A percentile compares a stretch with the other conserved stretches of the same genome.
Evolutionary conservation across 2,113 vertebrate genomes (phyloP).

Genomic region (Serilophus lunatus): DNA sequence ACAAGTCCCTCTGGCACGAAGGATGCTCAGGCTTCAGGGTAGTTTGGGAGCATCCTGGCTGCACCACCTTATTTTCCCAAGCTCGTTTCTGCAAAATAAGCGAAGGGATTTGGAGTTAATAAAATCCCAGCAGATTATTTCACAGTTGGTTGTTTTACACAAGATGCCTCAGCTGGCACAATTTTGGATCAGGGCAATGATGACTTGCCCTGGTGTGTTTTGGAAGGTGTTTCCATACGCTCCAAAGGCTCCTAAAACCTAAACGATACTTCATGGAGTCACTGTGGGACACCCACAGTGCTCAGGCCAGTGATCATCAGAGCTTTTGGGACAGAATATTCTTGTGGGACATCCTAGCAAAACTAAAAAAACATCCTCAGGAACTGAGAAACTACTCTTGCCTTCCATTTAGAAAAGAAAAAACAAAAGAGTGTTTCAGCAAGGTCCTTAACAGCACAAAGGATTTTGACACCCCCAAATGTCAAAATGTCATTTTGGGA

Average conservation of each 20-base stretch:
- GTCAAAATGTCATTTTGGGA: not conserved
- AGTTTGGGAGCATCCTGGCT: not conserved
- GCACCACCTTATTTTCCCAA: not conserved
- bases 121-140: not conserved
- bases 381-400: not conserved
- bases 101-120: not conserved
- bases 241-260: not conserved
- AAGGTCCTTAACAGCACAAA: not conserved
- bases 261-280: not conserved
- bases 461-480: not conserved
- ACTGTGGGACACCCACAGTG: not conserved
- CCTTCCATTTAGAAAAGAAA: not conserved
- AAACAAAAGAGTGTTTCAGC: slow-evolving; percentile 2
- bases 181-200: not conserved
- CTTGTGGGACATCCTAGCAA: not conserved
- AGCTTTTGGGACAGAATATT: not conserved
- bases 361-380: not conserved
- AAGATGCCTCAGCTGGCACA: not conserved
- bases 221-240: not conserved
- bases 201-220: not conserved
- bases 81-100: not conserved
- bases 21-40: not conserved
- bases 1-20: not conserved
- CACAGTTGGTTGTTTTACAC: not conserved
- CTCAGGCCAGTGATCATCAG: not conserved